phyloP scores from a whole-genome alignment of 2,888 invertebrate genomes.

The Hydroisotoma schaefferi region DNA sequence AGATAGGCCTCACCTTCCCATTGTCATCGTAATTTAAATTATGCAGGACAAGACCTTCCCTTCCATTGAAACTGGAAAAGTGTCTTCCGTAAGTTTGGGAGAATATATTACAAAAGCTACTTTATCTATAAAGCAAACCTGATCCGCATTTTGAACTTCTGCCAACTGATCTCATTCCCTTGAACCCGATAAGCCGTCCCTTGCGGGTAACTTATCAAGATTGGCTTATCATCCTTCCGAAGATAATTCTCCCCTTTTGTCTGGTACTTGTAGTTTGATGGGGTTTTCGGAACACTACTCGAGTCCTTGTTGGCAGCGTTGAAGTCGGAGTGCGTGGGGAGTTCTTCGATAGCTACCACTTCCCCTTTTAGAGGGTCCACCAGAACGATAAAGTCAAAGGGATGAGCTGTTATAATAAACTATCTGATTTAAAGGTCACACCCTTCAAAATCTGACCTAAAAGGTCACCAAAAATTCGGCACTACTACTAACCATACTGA shows the following conservation, averaged over 20 bases:
- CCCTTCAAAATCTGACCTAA: neutral
- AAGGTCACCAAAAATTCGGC: too few species aligned
- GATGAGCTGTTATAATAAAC: slow-evolving; percentile 37
- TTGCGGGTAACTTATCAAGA: slow-evolving; percentile 10
- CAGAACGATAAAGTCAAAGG: slow-evolving; percentile 26
- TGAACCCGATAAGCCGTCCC: slow-evolving; percentile 21
- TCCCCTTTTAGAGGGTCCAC: slow-evolving; percentile 15
- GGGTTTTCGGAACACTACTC: slow-evolving; percentile 14
- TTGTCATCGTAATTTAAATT: slow-evolving; percentile 20
- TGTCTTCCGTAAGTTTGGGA: neutral
- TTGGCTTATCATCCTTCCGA: slow-evolving; percentile 23
- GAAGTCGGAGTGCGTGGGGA: slow-evolving; percentile 21
- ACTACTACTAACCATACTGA: neutral
- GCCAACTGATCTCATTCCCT: slow-evolving; percentile 28
- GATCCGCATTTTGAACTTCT: slow-evolving; percentile 25
- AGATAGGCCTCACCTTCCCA: slow-evolving; percentile 13
- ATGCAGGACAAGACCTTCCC: slow-evolving; percentile 31
- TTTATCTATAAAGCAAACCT: too few species aligned
- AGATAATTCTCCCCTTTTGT: neutral
- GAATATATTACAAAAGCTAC: neutral
- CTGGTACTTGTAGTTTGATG: slow-evolving; percentile 13
- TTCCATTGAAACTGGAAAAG: slow-evolving; percentile 12
- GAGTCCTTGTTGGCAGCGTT: slow-evolving; percentile 16
- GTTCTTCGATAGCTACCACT: slow-evolving; percentile 24
- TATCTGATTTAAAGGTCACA: neutral